Evolutionary conservation across 2,888 invertebrate genomes (phyloP).

Genomic region (Resseliella maxima): DNA sequence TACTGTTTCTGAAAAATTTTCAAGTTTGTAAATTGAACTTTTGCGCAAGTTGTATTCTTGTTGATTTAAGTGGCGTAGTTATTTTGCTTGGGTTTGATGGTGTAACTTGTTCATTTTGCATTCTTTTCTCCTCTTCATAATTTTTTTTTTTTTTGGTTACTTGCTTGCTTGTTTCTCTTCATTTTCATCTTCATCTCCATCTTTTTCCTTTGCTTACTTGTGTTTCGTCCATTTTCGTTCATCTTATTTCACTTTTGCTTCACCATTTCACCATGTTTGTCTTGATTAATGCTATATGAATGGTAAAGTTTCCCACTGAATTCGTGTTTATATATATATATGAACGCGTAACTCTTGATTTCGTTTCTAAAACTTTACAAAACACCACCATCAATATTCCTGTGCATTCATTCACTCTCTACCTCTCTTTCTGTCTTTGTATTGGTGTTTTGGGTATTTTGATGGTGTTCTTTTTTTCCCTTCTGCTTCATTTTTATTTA

Average conservation of each 20-base stretch:
- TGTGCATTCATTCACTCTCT: background rate
- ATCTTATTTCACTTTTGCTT: background rate
- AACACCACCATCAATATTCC: conserved; percentile 1
- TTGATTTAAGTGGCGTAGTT: conserved; percentile 28
- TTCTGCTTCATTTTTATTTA: no score
- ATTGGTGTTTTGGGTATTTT: background rate
- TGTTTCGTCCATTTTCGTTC: background rate
- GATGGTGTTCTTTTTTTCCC: no score
- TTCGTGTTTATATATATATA: no score
- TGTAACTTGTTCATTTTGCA: background rate
- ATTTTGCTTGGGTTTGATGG: conserved; percentile 17
- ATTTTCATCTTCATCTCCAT: no score
- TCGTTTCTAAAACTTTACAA: conserved; percentile 29
- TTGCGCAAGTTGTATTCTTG: conserved; percentile 15
- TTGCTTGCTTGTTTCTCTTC: no score
- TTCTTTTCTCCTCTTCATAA: no score
- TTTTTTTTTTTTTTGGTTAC: no score
- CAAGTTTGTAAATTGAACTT: conserved; percentile 20
- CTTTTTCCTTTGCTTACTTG: background rate
- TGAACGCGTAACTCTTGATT: background rate
- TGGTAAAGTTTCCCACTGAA: conserved; percentile 16
- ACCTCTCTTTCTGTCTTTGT: background rate
- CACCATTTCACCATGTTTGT: background rate
- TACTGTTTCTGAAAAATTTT: background rate
- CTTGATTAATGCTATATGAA: background rate